Conservation (phyloP, 2,113 vertebrate species). For the Crotalus helleri region DNA sequence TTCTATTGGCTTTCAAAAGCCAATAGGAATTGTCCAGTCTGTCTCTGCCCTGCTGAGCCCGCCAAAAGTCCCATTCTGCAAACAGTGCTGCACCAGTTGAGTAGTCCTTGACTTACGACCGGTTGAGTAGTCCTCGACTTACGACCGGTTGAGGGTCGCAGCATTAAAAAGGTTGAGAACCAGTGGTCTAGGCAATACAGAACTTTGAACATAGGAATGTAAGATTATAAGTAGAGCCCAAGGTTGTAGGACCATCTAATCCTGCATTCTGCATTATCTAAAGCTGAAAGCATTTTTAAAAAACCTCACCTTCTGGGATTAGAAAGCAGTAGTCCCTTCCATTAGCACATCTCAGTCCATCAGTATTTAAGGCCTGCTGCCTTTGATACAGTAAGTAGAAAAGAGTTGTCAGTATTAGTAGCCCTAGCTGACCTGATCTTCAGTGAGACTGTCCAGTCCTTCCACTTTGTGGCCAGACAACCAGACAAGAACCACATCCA, state of each 20-base stretch:
- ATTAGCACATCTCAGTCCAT: neutral
- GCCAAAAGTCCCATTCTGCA: too few relatives aligned
- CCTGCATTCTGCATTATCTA: neutral
- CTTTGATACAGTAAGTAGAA: neutral
- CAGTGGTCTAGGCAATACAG: neutral
- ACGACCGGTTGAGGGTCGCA: too few relatives aligned
- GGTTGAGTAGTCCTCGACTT: too few relatives aligned
- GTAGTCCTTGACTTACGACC: too few relatives aligned
- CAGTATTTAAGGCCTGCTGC: neutral
- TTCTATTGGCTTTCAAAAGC: too few relatives aligned
- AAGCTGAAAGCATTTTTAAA: neutral
- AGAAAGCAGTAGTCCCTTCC: neutral
- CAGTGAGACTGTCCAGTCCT: neutral
- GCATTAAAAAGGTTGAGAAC: too few relatives aligned
- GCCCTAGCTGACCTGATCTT: neutral
- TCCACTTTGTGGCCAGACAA: neutral
- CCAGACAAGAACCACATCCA: neutral
- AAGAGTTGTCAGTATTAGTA: neutral
- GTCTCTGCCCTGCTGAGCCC: too few relatives aligned
- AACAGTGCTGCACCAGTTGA: too few relatives aligned
- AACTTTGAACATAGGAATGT: neutral
- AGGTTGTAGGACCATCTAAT: neutral
- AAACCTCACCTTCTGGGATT: neutral
- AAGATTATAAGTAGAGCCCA: neutral
- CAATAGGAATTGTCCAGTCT: too few relatives aligned